Base-by-base conservation (phyloP, 2,888 invertebrate species). In the Tenthredo livida region DNA sequence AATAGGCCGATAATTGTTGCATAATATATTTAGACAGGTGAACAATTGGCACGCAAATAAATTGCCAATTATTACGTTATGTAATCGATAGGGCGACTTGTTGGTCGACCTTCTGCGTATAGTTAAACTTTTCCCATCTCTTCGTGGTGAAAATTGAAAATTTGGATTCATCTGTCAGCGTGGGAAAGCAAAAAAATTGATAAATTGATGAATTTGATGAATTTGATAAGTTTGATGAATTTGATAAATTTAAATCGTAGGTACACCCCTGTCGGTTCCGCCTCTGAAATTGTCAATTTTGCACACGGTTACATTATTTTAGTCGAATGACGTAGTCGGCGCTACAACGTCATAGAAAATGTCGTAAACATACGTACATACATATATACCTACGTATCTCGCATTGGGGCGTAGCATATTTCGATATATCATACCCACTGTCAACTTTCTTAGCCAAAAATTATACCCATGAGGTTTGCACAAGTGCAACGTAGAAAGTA, bases 291-390 rank as follows among this genome's bases (percentile, higher is more conserved):
- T 80, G 61, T 61, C 80, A 29, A 80, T 61, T 86, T 87, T 86
- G 84, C 86, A 84, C 86, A 86, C 86, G 84, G 73, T 85, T 65
- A 80, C 25, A 67, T 84, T 88, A 86, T 87, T 87, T 87, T 85
- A 40, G 85, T 86, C 86, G 37, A 47, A 80, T 87, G 86, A 86
- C 86, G 86, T 86, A 85, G 72, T 37, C 84, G 73, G 78, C 77
- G 84, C 65, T 75, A 80, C 21, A 75, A 88, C 86, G 86, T 86
- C 72, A 77, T 12, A n/a, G 67, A 70, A 33, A 83, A 43, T 77
- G 84, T 84, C 78, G 78, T 86, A 85, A 87, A 87, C 84, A 85
- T 75, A 87, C 84, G 65, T 73, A n/a, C n/a, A n/a, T n/a, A n/a
- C n/a, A n/a, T n/a, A n/a, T n/a, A 80, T n/a, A 17, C n/a, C 43